Evolutionary conservation across 2,888 invertebrate genomes (phyloP).

Genomic region (Hetaerina titia): DNA sequence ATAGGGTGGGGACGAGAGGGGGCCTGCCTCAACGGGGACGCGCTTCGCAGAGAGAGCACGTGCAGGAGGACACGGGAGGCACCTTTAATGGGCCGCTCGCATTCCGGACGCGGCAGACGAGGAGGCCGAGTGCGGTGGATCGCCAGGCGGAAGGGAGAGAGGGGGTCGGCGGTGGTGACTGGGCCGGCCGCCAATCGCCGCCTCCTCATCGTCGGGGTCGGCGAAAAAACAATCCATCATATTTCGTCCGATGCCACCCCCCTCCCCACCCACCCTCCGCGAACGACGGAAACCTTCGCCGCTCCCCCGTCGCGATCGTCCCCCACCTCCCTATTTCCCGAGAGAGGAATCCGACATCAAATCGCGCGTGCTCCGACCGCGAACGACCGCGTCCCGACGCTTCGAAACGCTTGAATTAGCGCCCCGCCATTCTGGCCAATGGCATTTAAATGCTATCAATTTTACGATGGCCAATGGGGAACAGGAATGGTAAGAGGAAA

Average conservation of each 20-base stretch:
- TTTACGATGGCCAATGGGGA: no score
- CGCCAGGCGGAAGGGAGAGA: background rate
- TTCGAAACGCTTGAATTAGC: no score
- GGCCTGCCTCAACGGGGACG: background rate
- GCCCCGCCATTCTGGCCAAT: no score
- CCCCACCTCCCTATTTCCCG: background rate
- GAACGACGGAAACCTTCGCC: background rate
- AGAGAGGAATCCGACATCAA: no score
- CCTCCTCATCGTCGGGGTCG: background rate
- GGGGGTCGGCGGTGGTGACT: background rate
- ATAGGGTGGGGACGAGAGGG: background rate
- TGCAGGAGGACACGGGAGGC: background rate
- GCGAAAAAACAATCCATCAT: background rate
- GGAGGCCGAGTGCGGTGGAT: background rate
- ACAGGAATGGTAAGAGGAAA: no score
- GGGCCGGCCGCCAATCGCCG: constrained; percentile 4
- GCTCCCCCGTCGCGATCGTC: background rate
- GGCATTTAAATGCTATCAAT: no score
- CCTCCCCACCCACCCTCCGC: background rate
- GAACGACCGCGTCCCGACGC: no score
- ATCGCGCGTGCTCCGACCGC: no score
- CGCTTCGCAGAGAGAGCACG: background rate
- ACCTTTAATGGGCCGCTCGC: background rate
- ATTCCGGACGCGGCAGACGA: background rate
- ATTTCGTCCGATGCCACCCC: background rate